Evolutionary conservation across 2,113 vertebrate species (phyloP).

Genomic region (Albula glossodonta): DNA sequence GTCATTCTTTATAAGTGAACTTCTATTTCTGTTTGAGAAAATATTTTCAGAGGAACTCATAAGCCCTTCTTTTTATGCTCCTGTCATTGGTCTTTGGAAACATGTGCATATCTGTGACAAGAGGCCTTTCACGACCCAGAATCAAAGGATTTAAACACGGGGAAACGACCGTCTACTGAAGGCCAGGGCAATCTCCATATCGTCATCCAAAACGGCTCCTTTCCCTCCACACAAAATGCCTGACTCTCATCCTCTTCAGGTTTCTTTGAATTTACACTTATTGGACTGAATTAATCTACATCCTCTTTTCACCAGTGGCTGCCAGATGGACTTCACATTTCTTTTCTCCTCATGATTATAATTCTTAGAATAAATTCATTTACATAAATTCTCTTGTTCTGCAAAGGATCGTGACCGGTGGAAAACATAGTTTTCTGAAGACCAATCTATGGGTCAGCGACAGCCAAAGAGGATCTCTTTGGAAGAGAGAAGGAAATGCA

Average conservation of each 20-base stretch:
- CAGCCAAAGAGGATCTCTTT: no score
- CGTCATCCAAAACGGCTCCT: background rate
- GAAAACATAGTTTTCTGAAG: no score
- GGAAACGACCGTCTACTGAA: conserved; percentile 47
- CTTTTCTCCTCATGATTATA: no score
- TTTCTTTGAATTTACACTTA: background rate
- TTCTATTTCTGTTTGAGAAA: conserved; percentile 72
- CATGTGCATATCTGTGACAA: background rate
- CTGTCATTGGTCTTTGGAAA: conserved; percentile 47
- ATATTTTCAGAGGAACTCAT: conserved; percentile 69
- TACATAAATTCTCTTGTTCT: no score
- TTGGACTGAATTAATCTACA: background rate
- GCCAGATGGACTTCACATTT: no score
- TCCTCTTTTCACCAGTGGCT: no score
- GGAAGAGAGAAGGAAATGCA: no score
- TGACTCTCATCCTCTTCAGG: background rate
- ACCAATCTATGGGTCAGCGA: no score
- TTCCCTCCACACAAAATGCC: background rate
- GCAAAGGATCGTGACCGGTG: no score
- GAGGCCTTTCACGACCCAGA: background rate
- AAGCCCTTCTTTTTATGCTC: conserved; percentile 62
- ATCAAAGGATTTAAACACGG: conserved; percentile 39
- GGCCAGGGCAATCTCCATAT: conserved; percentile 19
- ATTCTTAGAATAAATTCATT: no score
- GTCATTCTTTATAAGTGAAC: conserved; percentile 56